Conservation (phyloP, 2,797 vertebrate genomes). For the Rhadinocentrus ornatus region DNA sequence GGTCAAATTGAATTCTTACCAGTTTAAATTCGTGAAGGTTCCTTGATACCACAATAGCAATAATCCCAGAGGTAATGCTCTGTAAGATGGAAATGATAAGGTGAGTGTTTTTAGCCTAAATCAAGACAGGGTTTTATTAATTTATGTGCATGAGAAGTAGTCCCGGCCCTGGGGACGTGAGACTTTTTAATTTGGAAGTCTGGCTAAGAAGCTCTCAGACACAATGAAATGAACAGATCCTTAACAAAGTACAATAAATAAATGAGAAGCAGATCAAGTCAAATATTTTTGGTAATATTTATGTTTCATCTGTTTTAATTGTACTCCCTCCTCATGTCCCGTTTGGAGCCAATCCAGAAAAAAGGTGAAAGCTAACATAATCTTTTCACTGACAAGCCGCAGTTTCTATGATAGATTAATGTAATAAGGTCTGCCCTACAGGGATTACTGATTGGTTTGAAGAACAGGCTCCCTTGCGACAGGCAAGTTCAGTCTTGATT, state of each 20-base stretch:
- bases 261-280: slow-evolving; percentile 2
- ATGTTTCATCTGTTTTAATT: slow-evolving; percentile 6
- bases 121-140: slow-evolving; percentile 19
- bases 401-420: slow-evolving; percentile 27
- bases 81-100: slow-evolving; percentile 70
- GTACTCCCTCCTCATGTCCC: background rate
- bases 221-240: slow-evolving; percentile 1
- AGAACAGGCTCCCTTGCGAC: slow-evolving; percentile 44
- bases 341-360: slow-evolving; percentile 17
- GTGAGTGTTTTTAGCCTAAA: slow-evolving; percentile 31
- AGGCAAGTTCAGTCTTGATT: slow-evolving; percentile 66
- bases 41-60: slow-evolving; percentile 90
- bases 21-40: slow-evolving; percentile 81
- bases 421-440: slow-evolving; percentile 45
- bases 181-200: background rate
- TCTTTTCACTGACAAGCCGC: slow-evolving; percentile 35
- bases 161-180: slow-evolving; percentile 14
- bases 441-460: slow-evolving; percentile 44
- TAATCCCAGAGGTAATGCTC: slow-evolving; percentile 90
- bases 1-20: slow-evolving; percentile 77
- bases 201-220: background rate
- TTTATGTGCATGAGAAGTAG: background rate
- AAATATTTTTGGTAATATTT: slow-evolving; percentile 9
- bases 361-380: slow-evolving; percentile 26
- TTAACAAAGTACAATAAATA: background rate